Evolutionary conservation across 2,113 vertebrate genomes (phyloP).

Genomic region (Quiscalus mexicanus): DNA sequence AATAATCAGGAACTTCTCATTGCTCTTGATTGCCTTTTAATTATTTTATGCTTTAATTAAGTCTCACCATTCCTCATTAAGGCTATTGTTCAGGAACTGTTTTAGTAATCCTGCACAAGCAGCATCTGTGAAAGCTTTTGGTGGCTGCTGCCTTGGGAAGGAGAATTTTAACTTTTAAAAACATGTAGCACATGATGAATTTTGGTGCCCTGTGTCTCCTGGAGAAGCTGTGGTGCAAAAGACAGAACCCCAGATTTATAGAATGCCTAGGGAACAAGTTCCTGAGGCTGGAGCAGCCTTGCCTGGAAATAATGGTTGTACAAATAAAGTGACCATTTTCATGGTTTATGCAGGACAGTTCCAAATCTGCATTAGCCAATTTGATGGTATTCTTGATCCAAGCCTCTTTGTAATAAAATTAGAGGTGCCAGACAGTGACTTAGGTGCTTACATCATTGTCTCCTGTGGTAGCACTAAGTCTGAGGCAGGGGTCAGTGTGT

Average conservation of each 20-base stretch:
- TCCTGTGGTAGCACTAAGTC: not conserved
- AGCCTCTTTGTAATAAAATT: not conserved
- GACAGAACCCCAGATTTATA: not conserved
- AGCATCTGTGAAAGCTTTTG: conserved; percentile 10
- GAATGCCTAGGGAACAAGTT: not conserved
- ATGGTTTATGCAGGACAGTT: not conserved
- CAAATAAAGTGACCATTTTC: not conserved
- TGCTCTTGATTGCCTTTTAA: conserved; percentile 58
- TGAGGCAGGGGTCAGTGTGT: not conserved
- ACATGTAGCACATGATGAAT: not conserved
- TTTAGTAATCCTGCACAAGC: not conserved
- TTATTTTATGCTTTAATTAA: conserved; percentile 57
- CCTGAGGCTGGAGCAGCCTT: not conserved
- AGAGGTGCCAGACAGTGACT: conserved; percentile 15
- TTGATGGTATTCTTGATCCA: not conserved
- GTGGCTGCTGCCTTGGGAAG: not conserved
- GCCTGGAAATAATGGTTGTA: not conserved
- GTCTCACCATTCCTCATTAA: conserved; percentile 34
- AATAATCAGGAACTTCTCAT: conserved; percentile 8
- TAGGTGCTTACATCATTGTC: conserved; percentile 16
- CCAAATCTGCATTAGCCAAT: not conserved
- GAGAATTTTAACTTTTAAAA: not conserved
- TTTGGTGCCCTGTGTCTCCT: not conserved
- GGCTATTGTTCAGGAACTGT: conserved; percentile 1
- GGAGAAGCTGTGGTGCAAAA: not conserved